These are phyloP conservation scores for Caenorhabditis auriculariae DNA, from an alignment of 2,888 invertebrate genomes.

Conservation along the genomic window DNA sequence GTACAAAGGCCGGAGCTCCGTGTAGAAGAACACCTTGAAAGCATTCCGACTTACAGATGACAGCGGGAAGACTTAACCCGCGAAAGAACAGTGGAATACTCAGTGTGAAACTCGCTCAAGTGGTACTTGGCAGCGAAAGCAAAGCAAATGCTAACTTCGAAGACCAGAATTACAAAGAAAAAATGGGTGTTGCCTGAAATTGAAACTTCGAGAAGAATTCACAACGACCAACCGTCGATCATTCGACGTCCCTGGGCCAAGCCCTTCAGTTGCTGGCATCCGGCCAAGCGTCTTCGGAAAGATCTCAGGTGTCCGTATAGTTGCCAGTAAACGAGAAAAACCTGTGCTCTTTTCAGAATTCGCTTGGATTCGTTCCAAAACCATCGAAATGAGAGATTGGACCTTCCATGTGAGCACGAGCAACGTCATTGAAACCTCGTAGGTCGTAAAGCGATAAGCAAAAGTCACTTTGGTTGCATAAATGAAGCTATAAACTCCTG, in stretches of 20 bases:
- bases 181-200: conserved; percentile 21
- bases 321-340: conserved; percentile 38
- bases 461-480: too few relatives aligned
- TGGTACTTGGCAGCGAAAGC: conserved; percentile 31
- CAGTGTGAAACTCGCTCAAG: conserved; percentile 24
- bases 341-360: background rate
- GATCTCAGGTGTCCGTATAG: conserved; percentile 28
- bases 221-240: conserved; percentile 5
- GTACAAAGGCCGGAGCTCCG: conserved; percentile 20
- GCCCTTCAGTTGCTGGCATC: conserved; percentile 19
- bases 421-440: too few relatives aligned
- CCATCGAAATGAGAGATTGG: conserved; percentile 33
- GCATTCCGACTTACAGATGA: background rate
- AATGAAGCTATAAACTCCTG: too few relatives aligned
- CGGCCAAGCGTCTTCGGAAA: conserved; percentile 17
- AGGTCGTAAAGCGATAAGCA: too few relatives aligned
- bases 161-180: conserved; percentile 19
- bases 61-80: background rate
- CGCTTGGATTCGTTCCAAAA: too few relatives aligned
- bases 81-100: conserved; percentile 12
- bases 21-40: conserved; percentile 29
- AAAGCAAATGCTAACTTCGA: conserved; percentile 17
- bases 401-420: conserved; percentile 33
- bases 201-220: conserved; percentile 1
- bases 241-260: conserved; percentile 11